Evolutionary conservation across 1,140 invertebrate species (phyloP).

Genomic region (Rhopalosiphum padi): DNA sequence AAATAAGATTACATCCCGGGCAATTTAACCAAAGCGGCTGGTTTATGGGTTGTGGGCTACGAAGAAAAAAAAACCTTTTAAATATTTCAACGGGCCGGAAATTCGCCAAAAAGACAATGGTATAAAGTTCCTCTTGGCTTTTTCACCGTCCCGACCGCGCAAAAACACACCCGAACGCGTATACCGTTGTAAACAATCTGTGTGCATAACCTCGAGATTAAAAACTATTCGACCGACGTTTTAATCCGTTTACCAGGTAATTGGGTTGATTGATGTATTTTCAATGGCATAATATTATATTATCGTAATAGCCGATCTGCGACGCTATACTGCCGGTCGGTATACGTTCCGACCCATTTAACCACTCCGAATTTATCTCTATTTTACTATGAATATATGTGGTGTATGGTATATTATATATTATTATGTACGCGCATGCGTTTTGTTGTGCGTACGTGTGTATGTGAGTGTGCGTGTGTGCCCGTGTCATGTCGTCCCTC

Average conservation of each 20-base stretch:
- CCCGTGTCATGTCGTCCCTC: background rate
- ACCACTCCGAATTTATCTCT: background rate
- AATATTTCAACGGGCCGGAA: constrained; percentile 53
- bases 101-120: constrained; percentile 9
- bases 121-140: constrained; percentile 1
- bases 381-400: background rate
- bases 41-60: background rate
- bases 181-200: background rate
- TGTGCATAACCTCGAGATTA: background rate
- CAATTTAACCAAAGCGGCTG: constrained; percentile 49
- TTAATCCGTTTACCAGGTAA: no score
- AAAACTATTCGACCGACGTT: background rate
- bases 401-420: no score
- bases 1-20: constrained; percentile 46
- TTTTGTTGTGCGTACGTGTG: background rate
- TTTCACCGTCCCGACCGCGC: background rate
- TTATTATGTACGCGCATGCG: background rate
- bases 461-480: background rate
- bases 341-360: background rate
- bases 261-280: constrained; percentile 16
- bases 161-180: no score
- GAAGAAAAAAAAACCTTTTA: constrained; percentile 45
- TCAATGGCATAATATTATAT: background rate
- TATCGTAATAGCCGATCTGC: no score
- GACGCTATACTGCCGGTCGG: background rate